These are phyloP conservation scores for Meriones psammophilus DNA, from an alignment of 2,797 vertebrate species.

Conservation along the genomic window DNA sequence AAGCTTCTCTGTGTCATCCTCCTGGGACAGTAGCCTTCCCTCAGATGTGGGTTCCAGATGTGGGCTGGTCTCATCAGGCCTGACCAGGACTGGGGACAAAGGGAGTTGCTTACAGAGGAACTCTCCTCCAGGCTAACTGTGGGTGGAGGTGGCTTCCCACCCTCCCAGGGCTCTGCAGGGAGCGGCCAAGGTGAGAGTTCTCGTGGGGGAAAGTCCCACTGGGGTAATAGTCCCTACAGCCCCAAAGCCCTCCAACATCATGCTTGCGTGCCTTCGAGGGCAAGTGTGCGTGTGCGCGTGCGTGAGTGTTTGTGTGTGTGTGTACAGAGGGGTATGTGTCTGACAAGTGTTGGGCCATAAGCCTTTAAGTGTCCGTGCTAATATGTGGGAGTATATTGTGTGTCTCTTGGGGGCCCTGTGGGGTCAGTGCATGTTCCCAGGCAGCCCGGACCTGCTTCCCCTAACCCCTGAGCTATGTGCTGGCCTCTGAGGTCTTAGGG, in stretches of 20 bases:
- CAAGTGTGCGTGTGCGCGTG: rapidly evolving
- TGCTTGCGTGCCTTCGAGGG: too few species aligned
- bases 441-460: neutral
- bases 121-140: neutral
- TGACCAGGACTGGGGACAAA: neutral
- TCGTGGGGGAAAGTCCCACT: rapidly evolving
- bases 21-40: neutral
- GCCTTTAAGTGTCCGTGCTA: neutral
- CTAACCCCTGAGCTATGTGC: neutral
- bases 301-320: neutral
- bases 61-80: neutral
- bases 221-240: neutral
- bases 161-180: neutral
- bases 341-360: neutral
- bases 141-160: neutral
- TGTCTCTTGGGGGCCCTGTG: neutral
- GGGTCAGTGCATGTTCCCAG: neutral
- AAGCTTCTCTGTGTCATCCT: neutral
- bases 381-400: neutral
- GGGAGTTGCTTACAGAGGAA: neutral
- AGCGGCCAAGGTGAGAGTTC: neutral
- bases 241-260: neutral
- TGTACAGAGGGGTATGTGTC: neutral
- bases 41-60: neutral
- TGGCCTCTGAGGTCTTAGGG: neutral